phyloP scores from a whole-genome alignment of 1,140 invertebrate genomes.

The Drosophila parabipectinata region DNA sequence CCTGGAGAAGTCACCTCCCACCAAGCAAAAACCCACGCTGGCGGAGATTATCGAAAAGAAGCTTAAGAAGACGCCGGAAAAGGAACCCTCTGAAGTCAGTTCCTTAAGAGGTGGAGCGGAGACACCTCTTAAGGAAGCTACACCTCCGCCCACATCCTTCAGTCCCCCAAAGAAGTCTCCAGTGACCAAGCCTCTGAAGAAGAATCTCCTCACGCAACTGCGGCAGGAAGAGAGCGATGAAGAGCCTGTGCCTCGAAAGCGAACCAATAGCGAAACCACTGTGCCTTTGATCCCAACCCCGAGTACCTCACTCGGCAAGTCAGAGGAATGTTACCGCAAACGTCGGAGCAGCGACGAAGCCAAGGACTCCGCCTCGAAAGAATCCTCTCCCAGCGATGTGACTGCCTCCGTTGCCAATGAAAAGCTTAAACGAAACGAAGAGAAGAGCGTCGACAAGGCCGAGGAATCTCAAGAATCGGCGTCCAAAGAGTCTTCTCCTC shows the following conservation, averaged over 20 bases:
- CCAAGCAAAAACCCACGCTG: constrained; percentile 65
- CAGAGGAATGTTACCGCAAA: constrained; percentile 60
- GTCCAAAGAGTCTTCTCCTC: not conserved
- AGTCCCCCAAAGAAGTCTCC: constrained; percentile 65
- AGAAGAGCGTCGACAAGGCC: constrained; percentile 36
- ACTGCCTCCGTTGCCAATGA: constrained; percentile 43
- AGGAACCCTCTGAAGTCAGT: not conserved
- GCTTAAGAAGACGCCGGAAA: constrained; percentile 67
- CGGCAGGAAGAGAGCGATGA: constrained; percentile 78
- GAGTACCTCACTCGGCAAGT: not conserved
- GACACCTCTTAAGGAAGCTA: constrained; percentile 8
- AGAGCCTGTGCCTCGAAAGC: constrained; percentile 66
- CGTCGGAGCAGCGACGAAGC: constrained; percentile 75
- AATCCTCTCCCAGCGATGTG: constrained; percentile 29
- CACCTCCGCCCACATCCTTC: constrained; percentile 40
- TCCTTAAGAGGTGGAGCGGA: not conserved
- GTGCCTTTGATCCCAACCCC: constrained; percentile 11
- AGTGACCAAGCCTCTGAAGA: constrained; percentile 75
- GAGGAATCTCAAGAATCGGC: not conserved
- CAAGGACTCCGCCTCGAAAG: constrained; percentile 39
- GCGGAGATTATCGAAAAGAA: constrained; percentile 80
- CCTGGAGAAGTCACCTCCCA: constrained; percentile 38
- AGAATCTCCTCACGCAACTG: constrained; percentile 73
- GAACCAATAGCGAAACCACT: constrained; percentile 68
- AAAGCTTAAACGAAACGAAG: constrained; percentile 63